Conservation (phyloP, 2,888 invertebrate species). For the Dynastes tityus region DNA sequence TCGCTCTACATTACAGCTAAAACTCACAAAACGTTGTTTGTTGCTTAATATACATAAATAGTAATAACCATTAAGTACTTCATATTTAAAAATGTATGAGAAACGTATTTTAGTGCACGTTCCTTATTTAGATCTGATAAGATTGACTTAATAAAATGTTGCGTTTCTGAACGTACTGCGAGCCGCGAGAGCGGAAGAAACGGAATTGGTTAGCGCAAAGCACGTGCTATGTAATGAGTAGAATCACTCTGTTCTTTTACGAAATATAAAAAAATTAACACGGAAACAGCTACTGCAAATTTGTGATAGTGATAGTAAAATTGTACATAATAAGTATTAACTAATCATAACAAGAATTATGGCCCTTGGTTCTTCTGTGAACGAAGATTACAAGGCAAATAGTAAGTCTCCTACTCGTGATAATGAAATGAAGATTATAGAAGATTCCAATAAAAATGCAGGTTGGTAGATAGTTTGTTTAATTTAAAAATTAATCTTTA, state of each 20-base stretch:
- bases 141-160: background rate
- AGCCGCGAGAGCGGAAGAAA: slow-evolving; percentile 28
- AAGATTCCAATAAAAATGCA: slow-evolving; percentile 46
- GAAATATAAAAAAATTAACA: slow-evolving; percentile 38
- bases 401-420: slow-evolving; percentile 49
- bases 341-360: slow-evolving; percentile 30
- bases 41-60: no score
- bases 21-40: no score
- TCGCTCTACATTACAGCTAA: no score
- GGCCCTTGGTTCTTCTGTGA: slow-evolving; percentile 52
- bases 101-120: background rate
- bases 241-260: slow-evolving; percentile 43
- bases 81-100: no score
- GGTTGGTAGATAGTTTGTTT: slow-evolving; percentile 39
- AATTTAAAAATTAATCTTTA: slow-evolving; percentile 13
- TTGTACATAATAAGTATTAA: slow-evolving; percentile 29
- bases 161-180: slow-evolving; percentile 40
- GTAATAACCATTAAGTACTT: no score
- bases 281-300: slow-evolving; percentile 1
- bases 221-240: slow-evolving; percentile 51
- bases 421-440: slow-evolving; percentile 45
- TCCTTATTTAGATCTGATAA: slow-evolving; percentile 1
- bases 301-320: slow-evolving; percentile 38
- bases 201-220: slow-evolving; percentile 46
- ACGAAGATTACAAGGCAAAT: slow-evolving; percentile 47